Evolutionary conservation across 2,113 vertebrate genomes (phyloP).

Genomic region (Solenodon paradoxus): DNA sequence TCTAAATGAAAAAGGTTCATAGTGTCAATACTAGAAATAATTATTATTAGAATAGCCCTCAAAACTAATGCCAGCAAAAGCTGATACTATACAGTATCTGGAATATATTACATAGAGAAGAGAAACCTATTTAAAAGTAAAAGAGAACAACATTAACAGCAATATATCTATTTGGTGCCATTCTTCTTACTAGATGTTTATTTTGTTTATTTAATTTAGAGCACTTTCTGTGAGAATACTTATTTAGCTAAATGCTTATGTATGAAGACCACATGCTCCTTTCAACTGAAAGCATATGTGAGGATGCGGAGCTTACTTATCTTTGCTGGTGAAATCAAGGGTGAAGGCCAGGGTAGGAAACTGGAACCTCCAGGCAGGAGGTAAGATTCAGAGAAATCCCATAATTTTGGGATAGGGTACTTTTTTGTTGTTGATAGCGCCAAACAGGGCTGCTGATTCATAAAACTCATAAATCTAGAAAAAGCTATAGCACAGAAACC

Average conservation of each 20-base stretch:
- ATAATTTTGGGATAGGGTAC: background rate
- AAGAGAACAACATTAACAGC: background rate
- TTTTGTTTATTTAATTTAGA: background rate
- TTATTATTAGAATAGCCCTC: background rate
- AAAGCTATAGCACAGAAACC: background rate
- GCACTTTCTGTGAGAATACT: background rate
- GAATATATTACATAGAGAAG: background rate
- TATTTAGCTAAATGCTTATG: background rate
- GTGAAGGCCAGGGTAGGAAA: background rate
- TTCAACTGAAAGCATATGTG: background rate
- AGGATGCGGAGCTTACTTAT: background rate
- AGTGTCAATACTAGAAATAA: background rate
- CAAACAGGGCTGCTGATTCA: background rate
- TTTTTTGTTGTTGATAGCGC: background rate
- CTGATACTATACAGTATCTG: background rate
- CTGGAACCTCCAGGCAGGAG: background rate
- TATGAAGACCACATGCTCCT: background rate
- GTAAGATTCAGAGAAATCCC: background rate
- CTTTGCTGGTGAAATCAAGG: background rate
- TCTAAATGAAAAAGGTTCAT: background rate
- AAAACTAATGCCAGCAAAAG: too few relatives aligned
- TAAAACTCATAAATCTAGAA: background rate
- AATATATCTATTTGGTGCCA: background rate
- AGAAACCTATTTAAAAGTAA: conserved; percentile 9
- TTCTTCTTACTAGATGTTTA: background rate